Evolutionary conservation across 2,113 vertebrate species (phyloP), one percentile per base, ranked within the genome.

Genomic region (Chaenocephalus aceratus): DNA sequence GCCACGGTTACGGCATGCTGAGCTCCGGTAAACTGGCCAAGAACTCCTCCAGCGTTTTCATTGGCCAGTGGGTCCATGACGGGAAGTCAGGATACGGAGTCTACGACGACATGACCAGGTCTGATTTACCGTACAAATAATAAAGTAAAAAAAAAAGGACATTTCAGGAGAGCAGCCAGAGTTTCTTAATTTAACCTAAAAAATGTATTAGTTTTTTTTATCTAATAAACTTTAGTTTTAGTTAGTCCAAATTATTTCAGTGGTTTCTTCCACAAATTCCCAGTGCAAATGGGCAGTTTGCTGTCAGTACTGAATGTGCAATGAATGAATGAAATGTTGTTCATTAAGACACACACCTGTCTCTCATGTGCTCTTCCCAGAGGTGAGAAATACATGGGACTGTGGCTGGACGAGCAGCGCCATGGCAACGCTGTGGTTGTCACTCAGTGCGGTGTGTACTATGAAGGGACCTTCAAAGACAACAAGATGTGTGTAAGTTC

Each of bases 371-470:
- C 30, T 69, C 36, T 49, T 58, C 30, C n/a, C 80, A 99, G 98
- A 84, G 98, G 98, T 48, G 97, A 99, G 85, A 99, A 99, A 87
- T 99, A 98, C 75, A 98, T 99, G 97, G 98, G 98, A 14, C 93
- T 96, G 94, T 99, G 98, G 98, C 92, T 95, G 76, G 98, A 99
- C 26, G 97, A 99, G 71, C 87, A 95, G 63, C 95, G 96, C 26
- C 96, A 99, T 36, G 97, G 98, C 54, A 96, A 86, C 0, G 97
- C 96, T 4, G 95, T 97, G 14, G 96, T 99, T 4, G 96, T 99
- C 71, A 99, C 97, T 4, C 98, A 99, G 91, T 96, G 96, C 84
- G 96, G 97, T 5, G 84, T 98, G 13, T 99, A 99, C 88, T 99
- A 96, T 8, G 98, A 99, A 90, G 98, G 98, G 76, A 93, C 93